phyloP scores from a whole-genome alignment of 2,888 invertebrate species.

The Bellardia pandia region DNA sequence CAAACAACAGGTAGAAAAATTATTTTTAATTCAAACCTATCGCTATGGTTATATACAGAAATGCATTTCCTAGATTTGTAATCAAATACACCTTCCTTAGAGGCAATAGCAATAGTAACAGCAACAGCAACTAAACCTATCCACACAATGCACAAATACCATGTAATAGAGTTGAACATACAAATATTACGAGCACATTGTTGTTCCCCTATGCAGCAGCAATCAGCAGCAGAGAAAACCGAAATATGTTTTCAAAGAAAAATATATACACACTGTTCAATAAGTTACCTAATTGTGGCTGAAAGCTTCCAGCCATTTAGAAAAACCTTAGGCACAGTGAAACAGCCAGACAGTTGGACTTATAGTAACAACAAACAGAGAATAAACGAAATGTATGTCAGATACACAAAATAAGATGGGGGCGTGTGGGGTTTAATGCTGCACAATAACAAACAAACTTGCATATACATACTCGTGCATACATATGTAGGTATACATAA shows the following conservation, averaged over 20 bases:
- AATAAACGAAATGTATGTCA: slow-evolving; percentile 78
- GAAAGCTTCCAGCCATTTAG: slow-evolving; percentile 69
- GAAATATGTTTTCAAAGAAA: not conserved
- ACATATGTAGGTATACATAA: not conserved
- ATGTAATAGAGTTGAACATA: slow-evolving; percentile 56
- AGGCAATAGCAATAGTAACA: slow-evolving; percentile 45
- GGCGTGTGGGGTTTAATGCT: slow-evolving; percentile 46
- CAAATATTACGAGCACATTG: slow-evolving; percentile 43
- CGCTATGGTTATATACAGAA: slow-evolving; percentile 31
- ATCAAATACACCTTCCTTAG: slow-evolving; percentile 72
- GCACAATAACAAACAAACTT: not conserved
- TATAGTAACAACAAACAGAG: slow-evolving; percentile 22
- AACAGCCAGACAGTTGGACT: slow-evolving; percentile 31
- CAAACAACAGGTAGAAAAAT: slow-evolving; percentile 52
- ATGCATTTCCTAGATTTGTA: slow-evolving; percentile 72
- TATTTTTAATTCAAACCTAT: slow-evolving; percentile 41
- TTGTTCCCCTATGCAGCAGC: slow-evolving; percentile 36
- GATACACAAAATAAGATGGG: slow-evolving; percentile 63
- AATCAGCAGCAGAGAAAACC: slow-evolving; percentile 1
- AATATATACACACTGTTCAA: slow-evolving; percentile 74
- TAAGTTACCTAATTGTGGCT: slow-evolving; percentile 75
- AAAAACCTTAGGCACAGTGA: slow-evolving; percentile 56
- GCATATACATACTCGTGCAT: not conserved
- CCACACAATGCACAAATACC: slow-evolving; percentile 52
- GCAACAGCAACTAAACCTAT: slow-evolving; percentile 32